A percentile compares a stretch with the other conserved stretches of the same genome.
phyloP scores from a whole-genome alignment of 2,888 invertebrate genomes.

The Drosophila lacicola region DNA sequence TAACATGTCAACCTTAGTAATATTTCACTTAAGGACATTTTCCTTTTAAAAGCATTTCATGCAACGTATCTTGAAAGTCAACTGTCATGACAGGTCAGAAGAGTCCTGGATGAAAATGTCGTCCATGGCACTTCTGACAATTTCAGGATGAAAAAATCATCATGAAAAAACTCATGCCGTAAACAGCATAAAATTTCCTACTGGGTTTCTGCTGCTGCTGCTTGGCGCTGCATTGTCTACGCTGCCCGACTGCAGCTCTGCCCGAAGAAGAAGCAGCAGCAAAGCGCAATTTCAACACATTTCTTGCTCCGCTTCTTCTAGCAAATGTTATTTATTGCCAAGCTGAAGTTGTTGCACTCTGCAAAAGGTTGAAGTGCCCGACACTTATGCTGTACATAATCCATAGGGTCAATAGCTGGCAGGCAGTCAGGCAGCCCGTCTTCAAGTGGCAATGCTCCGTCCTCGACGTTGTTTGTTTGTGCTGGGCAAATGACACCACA shows the following conservation, averaged over 20 bases:
- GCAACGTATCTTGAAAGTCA: background rate
- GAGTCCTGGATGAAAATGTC: background rate
- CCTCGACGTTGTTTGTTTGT: slow-evolving; percentile 27
- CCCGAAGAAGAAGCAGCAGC: slow-evolving; percentile 7
- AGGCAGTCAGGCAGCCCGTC: slow-evolving; percentile 11
- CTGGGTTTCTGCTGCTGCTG: slow-evolving; percentile 9
- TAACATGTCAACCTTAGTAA: background rate
- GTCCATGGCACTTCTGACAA: too few species aligned
- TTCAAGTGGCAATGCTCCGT: slow-evolving; percentile 26
- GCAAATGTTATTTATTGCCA: slow-evolving; percentile 63
- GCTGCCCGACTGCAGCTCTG: slow-evolving; percentile 11
- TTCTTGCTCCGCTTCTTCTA: slow-evolving; percentile 32
- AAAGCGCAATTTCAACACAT: slow-evolving; percentile 37
- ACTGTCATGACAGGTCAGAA: too few species aligned
- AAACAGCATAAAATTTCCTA: background rate
- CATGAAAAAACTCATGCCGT: too few species aligned
- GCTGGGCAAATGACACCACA: slow-evolving; percentile 30
- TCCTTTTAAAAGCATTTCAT: background rate
- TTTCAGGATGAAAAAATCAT: too few species aligned
- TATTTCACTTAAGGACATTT: background rate
- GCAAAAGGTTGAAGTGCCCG: slow-evolving; percentile 51
- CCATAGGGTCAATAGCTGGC: slow-evolving; percentile 73
- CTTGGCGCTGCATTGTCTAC: slow-evolving; percentile 50
- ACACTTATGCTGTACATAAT: slow-evolving; percentile 72
- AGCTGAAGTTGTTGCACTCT: slow-evolving; percentile 48